Conservation (phyloP, 2,888 invertebrate genomes). For the Tetrapedia diversipes region DNA sequence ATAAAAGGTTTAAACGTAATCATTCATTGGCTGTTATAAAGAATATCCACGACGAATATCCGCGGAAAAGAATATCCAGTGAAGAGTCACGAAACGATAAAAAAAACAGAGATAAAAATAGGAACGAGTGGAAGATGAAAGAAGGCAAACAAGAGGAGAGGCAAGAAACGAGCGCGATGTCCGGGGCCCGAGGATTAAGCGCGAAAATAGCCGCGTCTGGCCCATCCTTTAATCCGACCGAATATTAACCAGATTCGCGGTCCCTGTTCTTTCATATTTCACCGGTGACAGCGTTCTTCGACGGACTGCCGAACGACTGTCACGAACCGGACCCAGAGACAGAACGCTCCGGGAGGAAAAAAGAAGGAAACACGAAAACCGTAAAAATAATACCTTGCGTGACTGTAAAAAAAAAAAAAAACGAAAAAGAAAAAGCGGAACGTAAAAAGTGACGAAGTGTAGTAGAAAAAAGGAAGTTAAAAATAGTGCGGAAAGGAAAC, state of each 20-base stretch:
- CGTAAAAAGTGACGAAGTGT: too few species aligned
- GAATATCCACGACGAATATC: neutral
- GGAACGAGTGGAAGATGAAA: neutral
- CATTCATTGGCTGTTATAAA: too few species aligned
- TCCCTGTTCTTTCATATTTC: slow-evolving; percentile 47
- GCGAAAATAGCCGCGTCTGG: slow-evolving; percentile 12
- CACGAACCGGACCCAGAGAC: neutral
- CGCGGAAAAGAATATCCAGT: neutral
- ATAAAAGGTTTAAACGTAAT: too few species aligned
- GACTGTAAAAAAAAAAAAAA: neutral
- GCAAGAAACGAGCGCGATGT: neutral
- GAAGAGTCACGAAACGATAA: neutral
- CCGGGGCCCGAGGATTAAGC: slow-evolving; percentile 16
- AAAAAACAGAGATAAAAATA: neutral
- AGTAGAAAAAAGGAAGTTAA: neutral
- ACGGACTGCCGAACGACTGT: neutral
- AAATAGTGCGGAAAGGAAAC: slow-evolving; percentile 12
- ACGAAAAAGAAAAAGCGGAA: neutral
- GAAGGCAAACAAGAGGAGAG: neutral
- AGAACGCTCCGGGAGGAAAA: too few species aligned
- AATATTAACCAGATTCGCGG: slow-evolving; percentile 50
- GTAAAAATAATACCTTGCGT: too few species aligned
- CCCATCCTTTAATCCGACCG: slow-evolving; percentile 54
- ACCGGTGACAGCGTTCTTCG: slow-evolving; percentile 51
- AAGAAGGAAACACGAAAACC: neutral